Conservation (phyloP, 2,888 invertebrate species). For the Timandra comae region DNA sequence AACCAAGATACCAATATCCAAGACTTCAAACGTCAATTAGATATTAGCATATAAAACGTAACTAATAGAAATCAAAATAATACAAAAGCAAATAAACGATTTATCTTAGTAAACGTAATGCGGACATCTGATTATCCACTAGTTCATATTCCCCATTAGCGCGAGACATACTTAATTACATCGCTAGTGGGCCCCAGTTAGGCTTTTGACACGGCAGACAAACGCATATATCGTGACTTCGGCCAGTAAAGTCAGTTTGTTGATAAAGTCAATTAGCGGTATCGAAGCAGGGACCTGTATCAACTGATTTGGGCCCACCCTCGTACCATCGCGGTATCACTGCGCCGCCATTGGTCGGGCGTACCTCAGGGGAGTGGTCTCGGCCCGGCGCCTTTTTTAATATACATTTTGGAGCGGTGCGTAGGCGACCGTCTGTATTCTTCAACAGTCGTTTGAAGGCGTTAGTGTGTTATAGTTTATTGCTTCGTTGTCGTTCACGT, state of each 20-base stretch:
- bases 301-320: slow-evolving; percentile 68
- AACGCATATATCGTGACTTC: slow-evolving; percentile 74
- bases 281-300: slow-evolving; percentile 72
- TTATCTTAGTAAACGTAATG: slow-evolving; percentile 4
- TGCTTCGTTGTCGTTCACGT: slow-evolving; percentile 55
- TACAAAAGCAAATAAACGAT: background rate
- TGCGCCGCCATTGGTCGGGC: slow-evolving; percentile 56
- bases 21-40: too few species aligned
- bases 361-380: slow-evolving; percentile 64
- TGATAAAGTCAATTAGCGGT: slow-evolving; percentile 77
- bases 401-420: slow-evolving; percentile 56
- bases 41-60: too few species aligned
- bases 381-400: slow-evolving; percentile 59
- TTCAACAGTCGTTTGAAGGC: slow-evolving; percentile 71
- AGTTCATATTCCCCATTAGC: slow-evolving; percentile 62
- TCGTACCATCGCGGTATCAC: slow-evolving; percentile 47
- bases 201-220: slow-evolving; percentile 72
- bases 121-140: slow-evolving; percentile 17
- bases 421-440: slow-evolving; percentile 68
- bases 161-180: slow-evolving; percentile 64
- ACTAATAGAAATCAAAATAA: too few species aligned
- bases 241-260: slow-evolving; percentile 75
- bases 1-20: too few species aligned
- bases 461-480: slow-evolving; percentile 74
- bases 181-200: slow-evolving; percentile 64